Percentiles rank a stretch among this genome's conserved stretches.
Conservation (phyloP, 2,797 vertebrate species). For the Enteromius afrohamiltoni region DNA sequence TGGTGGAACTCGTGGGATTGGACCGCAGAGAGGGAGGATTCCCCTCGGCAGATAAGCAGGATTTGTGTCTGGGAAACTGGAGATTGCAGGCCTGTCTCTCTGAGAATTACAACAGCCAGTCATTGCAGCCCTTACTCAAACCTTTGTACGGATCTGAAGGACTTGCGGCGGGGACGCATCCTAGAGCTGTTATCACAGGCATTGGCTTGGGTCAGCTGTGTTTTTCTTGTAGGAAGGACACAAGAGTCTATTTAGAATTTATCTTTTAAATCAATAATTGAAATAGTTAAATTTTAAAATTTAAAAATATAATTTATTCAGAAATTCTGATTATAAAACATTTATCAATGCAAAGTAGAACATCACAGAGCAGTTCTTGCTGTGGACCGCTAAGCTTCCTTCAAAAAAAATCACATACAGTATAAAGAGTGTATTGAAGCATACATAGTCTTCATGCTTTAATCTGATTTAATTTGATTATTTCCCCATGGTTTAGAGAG, state of each 20-base stretch:
- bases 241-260: background rate
- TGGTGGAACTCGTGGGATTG: slow-evolving; percentile 47
- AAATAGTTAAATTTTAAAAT: background rate
- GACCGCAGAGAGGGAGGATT: slow-evolving; percentile 40
- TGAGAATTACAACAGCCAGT: slow-evolving; percentile 75
- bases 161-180: background rate
- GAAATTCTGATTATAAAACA: background rate
- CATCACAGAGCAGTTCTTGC: background rate
- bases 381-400: background rate
- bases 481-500: background rate
- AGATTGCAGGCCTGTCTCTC: slow-evolving; percentile 75
- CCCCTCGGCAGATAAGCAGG: slow-evolving; percentile 76
- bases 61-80: slow-evolving; percentile 73
- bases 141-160: slow-evolving; percentile 59
- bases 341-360: background rate
- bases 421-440: background rate
- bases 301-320: background rate
- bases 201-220: background rate
- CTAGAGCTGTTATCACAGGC: background rate
- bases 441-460: background rate
- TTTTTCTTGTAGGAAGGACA: slow-evolving; percentile 16
- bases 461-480: background rate
- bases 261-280: background rate
- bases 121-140: slow-evolving; percentile 68
- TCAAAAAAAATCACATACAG: background rate